A percentile compares a stretch with the other conserved stretches of the same genome.
These are phyloP conservation scores for Drosophila kurseongensis DNA, from an alignment of 1,140 invertebrate species.

Conservation along the genomic window DNA sequence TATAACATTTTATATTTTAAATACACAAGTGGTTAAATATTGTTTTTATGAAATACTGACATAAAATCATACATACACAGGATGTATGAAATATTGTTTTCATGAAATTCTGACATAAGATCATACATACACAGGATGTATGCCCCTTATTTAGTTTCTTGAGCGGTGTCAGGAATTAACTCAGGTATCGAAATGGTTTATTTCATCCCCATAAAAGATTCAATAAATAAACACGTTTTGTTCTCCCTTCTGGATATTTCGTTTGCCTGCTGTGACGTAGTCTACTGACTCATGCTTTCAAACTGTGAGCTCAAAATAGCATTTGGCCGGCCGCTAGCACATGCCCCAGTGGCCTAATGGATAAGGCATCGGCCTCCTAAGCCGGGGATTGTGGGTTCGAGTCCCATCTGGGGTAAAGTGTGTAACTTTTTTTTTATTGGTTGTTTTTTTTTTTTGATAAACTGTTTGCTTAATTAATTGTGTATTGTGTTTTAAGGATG, in stretches of 20 bases:
- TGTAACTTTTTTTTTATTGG: background rate
- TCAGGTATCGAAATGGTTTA: background rate
- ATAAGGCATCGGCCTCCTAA: conserved; percentile 55
- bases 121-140: no score
- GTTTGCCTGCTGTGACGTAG: no score
- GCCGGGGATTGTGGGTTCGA: conserved; percentile 53
- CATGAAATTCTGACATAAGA: background rate
- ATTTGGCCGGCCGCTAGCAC: background rate
- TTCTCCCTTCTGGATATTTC: background rate
- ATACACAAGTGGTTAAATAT: background rate
- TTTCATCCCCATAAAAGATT: conserved; percentile 12
- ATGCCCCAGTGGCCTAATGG: conserved; percentile 51
- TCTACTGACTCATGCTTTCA: background rate
- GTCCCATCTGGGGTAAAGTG: conserved; percentile 46
- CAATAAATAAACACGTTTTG: conserved; percentile 9
- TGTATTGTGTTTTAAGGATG: no score
- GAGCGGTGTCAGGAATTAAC: no score
- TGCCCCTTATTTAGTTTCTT: no score
- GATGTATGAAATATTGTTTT: background rate
- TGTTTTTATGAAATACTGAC: background rate
- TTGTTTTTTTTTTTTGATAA: background rate
- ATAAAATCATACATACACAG: no score
- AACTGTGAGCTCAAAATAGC: background rate
- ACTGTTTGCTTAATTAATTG: no score
- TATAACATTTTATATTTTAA: no score